Evolutionary conservation across 2,797 vertebrate species (phyloP).

Genomic region (Gymnodraco acuticeps): DNA sequence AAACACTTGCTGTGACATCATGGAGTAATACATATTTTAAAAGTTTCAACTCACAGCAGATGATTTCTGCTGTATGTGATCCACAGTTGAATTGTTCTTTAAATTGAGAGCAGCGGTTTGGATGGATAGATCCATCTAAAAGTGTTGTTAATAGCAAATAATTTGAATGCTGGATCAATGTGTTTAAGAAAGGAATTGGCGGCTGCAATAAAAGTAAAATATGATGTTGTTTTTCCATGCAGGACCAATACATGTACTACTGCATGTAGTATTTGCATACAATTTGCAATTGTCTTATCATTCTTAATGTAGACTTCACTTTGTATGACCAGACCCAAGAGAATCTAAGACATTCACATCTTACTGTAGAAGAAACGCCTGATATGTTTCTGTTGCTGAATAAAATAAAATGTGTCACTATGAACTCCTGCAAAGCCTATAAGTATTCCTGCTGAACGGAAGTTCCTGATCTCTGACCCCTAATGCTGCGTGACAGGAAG

Average conservation of each 20-base stretch:
- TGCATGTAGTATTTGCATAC: neutral
- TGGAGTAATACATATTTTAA: neutral
- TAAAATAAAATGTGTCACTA: slow-evolving; percentile 3
- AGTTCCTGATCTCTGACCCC: slow-evolving; percentile 9
- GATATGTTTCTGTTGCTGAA: neutral
- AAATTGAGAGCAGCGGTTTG: neutral
- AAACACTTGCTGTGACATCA: slow-evolving; percentile 57
- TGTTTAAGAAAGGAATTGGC: neutral
- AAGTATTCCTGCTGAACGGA: neutral
- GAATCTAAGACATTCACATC: slow-evolving; percentile 26
- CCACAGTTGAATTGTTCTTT: slow-evolving; percentile 6
- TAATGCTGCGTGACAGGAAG: slow-evolving; percentile 37
- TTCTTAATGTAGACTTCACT: neutral
- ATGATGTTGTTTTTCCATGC: neutral
- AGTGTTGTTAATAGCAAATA: neutral
- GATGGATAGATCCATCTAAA: neutral
- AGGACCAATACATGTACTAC: neutral
- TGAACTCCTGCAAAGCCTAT: slow-evolving; percentile 13
- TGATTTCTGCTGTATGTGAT: slow-evolving; percentile 6
- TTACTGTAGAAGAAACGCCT: neutral
- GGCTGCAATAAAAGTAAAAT: neutral
- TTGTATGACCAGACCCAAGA: neutral
- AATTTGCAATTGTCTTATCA: neutral
- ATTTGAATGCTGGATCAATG: neutral
- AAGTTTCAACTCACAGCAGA: slow-evolving; percentile 13